A percentile compares a stretch with the other conserved stretches of the same genome.
Evolutionary conservation across 2,888 invertebrate genomes (phyloP).

Genomic region (Epirrhoe tristata): DNA sequence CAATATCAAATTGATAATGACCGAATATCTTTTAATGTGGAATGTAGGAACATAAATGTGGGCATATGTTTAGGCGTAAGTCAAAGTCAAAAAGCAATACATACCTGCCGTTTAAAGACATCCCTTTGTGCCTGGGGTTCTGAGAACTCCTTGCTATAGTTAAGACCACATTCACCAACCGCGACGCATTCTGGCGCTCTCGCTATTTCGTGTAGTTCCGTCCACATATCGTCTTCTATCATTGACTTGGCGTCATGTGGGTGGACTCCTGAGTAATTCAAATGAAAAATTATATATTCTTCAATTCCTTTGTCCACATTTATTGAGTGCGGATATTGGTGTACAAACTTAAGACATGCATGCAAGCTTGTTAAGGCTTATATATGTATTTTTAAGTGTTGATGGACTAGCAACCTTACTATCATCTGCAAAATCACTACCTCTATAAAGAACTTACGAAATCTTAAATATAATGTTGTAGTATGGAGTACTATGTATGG

Average conservation of each 20-base stretch:
- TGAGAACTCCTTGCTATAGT: conserved; percentile 97
- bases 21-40: not conserved
- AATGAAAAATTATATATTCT: not conserved
- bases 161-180: conserved; percentile 97
- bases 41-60: not conserved
- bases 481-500: no score
- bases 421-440: no score
- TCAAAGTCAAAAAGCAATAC: conserved; percentile 27
- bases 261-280: conserved; percentile 88
- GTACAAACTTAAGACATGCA: no score
- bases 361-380: no score
- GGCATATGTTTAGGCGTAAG: no score
- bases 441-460: no score
- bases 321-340: no score
- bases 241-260: conserved; percentile 97
- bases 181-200: conserved; percentile 96
- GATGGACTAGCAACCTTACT: no score
- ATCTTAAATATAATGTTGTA: no score
- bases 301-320: no score
- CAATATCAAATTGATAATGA: conserved; percentile 23
- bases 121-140: conserved; percentile 94
- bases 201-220: conserved; percentile 90
- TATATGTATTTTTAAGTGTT: no score
- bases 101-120: conserved; percentile 94
- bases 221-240: conserved; percentile 90